Evolutionary conservation across 1,140 invertebrate species (phyloP).

Genomic region (Euglossa dilemma): DNA sequence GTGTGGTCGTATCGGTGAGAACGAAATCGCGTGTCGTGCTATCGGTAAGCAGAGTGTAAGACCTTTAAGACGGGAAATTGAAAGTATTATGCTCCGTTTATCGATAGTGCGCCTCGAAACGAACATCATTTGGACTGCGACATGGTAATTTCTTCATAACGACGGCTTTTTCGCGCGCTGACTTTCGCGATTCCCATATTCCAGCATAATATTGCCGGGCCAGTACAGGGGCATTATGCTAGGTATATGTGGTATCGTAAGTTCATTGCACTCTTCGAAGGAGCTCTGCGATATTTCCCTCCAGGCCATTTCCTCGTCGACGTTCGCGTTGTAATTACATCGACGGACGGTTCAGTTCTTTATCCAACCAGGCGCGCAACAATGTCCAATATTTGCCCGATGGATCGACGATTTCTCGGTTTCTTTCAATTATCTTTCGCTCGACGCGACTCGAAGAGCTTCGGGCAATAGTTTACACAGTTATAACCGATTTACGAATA

Average conservation of each 20-base stretch:
- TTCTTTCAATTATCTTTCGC: too few relatives aligned
- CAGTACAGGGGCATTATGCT: constrained; percentile 71
- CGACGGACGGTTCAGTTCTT: too few relatives aligned
- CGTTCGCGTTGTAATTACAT: neutral
- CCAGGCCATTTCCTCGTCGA: too few relatives aligned
- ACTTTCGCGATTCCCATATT: constrained; percentile 67
- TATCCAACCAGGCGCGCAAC: neutral
- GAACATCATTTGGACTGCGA: constrained; percentile 38
- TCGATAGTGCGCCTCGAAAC: constrained; percentile 56
- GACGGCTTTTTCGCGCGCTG: neutral
- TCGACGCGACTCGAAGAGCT: neutral
- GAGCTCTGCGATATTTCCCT: too few relatives aligned
- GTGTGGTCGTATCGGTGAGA: neutral
- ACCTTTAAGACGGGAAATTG: constrained; percentile 58
- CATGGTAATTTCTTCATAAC: neutral
- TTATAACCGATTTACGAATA: neutral
- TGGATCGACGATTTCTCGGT: neutral
- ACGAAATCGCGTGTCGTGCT: constrained; percentile 39
- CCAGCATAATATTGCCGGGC: constrained; percentile 66
- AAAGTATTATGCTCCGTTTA: constrained; percentile 79
- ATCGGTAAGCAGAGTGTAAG: constrained; percentile 78
- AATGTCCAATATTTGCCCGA: neutral
- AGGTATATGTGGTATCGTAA: constrained; percentile 66
- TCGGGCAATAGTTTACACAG: too few relatives aligned
- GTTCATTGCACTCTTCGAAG: constrained; percentile 19